These are phyloP conservation scores for Palloptera scutellata DNA, from an alignment of 2,888 invertebrate species.

Conservation along the genomic window DNA sequence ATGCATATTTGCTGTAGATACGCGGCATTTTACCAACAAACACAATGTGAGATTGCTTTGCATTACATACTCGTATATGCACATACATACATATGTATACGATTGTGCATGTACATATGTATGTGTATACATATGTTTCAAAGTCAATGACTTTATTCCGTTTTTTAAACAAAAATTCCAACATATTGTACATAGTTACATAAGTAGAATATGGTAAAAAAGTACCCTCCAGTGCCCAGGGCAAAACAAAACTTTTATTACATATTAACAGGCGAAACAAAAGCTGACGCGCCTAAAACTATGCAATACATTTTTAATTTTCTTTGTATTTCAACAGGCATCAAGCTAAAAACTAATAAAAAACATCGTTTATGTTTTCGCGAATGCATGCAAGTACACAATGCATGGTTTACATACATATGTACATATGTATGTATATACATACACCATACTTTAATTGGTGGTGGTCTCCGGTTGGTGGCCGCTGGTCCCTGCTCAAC, in stretches of 20 bases:
- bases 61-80: neutral
- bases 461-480: neutral
- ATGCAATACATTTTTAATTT: constrained; percentile 27
- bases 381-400: too few species aligned
- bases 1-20: neutral
- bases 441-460: neutral
- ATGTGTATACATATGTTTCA: neutral
- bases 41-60: too few species aligned
- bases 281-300: constrained; percentile 31
- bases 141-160: constrained; percentile 29
- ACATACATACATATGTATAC: neutral
- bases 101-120: neutral
- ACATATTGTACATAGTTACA: too few species aligned
- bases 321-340: neutral
- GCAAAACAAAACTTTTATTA: constrained; percentile 26
- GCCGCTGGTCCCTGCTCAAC: neutral
- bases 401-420: neutral
- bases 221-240: neutral
- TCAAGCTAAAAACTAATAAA: too few species aligned
- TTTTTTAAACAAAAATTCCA: too few species aligned
- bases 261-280: constrained; percentile 28
- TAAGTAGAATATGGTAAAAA: too few species aligned
- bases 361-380: too few species aligned
- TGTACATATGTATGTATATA: neutral
- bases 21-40: too few species aligned